Conservation (phyloP, 2,797 vertebrate genomes). For the Neosalanx taihuensis region DNA sequence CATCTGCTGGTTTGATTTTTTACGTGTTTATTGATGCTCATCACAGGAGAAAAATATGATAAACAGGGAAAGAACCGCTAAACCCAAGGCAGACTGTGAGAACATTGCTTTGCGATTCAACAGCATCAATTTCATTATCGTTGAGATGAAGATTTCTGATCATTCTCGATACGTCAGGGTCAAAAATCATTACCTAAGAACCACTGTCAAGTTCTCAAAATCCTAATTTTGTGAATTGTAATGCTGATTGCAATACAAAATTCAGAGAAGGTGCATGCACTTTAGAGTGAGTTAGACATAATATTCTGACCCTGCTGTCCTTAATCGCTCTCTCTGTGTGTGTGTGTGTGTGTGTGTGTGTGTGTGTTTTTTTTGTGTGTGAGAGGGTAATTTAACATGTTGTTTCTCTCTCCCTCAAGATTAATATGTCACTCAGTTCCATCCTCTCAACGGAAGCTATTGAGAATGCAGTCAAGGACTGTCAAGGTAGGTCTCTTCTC, state of each 20-base stretch:
- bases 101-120: background rate
- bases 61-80: background rate
- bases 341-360: background rate
- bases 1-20: too few species aligned
- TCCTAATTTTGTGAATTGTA: too few species aligned
- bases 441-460: constrained; percentile 89
- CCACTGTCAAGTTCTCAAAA: too few species aligned
- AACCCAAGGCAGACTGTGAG: background rate
- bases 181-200: too few species aligned
- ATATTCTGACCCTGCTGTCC: background rate
- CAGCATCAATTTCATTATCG: too few species aligned
- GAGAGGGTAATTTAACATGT: constrained; percentile 29
- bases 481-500: constrained; percentile 81
- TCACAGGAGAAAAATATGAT: background rate
- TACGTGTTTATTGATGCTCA: background rate
- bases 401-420: constrained; percentile 64
- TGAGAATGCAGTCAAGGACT: constrained; percentile 91
- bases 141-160: too few species aligned
- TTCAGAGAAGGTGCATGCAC: too few species aligned
- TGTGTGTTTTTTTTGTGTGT: constrained; percentile 2
- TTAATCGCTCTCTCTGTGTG: background rate
- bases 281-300: background rate
- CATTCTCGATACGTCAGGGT: too few species aligned
- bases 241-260: too few species aligned
- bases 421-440: constrained; percentile 90